A percentile compares a stretch with the other conserved stretches of the same genome.
Evolutionary conservation across 92 coral and sea anemone species (phyloP).

Genomic region (Palythoa heliodiscus): DNA sequence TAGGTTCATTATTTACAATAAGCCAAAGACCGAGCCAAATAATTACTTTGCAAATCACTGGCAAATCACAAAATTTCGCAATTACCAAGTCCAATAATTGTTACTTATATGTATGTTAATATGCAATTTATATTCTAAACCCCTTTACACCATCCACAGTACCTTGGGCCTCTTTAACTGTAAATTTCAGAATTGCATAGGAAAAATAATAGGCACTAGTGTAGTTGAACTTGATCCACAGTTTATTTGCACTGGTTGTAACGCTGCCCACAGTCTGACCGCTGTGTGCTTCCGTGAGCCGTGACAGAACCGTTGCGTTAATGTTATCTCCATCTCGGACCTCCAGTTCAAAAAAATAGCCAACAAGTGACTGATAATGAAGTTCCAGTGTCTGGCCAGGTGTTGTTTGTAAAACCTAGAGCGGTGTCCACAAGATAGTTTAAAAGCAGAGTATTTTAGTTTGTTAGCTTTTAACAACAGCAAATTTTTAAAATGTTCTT

Average conservation of each 20-base stretch:
- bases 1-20: too few species aligned
- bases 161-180: too few species aligned
- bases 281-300: neutral
- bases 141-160: too few species aligned
- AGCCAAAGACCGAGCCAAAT: too few species aligned
- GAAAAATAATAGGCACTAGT: neutral
- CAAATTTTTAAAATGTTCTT: too few species aligned
- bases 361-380: slow-evolving; percentile 36
- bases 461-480: neutral
- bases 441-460: too few species aligned
- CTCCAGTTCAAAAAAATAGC: slow-evolving; percentile 21
- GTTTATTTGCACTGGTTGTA: slow-evolving; percentile 47
- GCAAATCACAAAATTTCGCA: too few species aligned
- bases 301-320: slow-evolving; percentile 46
- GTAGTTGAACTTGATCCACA: slow-evolving; percentile 58
- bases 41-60: too few species aligned
- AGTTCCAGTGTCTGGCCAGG: slow-evolving; percentile 17
- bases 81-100: too few species aligned
- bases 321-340: slow-evolving; percentile 55
- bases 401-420: neutral
- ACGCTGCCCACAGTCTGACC: slow-evolving; percentile 51
- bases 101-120: too few species aligned
- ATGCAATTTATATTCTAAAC: too few species aligned
- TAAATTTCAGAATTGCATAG: neutral
- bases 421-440: too few species aligned